These are phyloP conservation scores for Conops quadrifasciatus DNA, from an alignment of 2,888 invertebrate species.

Conservation along the genomic window DNA sequence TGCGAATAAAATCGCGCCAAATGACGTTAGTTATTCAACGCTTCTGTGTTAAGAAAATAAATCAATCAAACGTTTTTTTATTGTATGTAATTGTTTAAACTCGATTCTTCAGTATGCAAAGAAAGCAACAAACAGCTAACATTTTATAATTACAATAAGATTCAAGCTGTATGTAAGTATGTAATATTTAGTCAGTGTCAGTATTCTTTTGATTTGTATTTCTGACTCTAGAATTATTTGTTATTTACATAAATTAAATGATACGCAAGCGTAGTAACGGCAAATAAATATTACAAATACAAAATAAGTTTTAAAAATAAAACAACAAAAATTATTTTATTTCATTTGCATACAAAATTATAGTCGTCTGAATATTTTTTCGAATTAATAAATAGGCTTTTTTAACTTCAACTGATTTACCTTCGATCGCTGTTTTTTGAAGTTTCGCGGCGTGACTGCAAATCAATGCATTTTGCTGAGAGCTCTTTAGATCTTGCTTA, in stretches of 20 bases:
- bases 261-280: conserved; percentile 8
- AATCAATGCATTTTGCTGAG: no score
- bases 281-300: conserved; percentile 3
- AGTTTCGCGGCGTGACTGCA: no score
- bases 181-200: background rate
- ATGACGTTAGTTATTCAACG: conserved; percentile 1
- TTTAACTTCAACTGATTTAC: no score
- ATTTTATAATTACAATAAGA: conserved; percentile 4
- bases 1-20: no score
- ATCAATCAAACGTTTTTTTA: no score
- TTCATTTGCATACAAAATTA: no score
- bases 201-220: background rate
- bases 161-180: background rate
- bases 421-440: no score
- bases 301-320: conserved; percentile 14
- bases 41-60: background rate
- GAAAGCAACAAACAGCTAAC: background rate
- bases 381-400: no score
- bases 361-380: no score
- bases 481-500: no score
- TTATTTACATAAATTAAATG: conserved; percentile 3
- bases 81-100: no score
- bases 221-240: background rate
- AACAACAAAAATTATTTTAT: no score
- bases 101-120: background rate